These are phyloP conservation scores for Phenganax stokvisi DNA, from an alignment of 92 coral and sea anemone genomes.

Conservation along the genomic window DNA sequence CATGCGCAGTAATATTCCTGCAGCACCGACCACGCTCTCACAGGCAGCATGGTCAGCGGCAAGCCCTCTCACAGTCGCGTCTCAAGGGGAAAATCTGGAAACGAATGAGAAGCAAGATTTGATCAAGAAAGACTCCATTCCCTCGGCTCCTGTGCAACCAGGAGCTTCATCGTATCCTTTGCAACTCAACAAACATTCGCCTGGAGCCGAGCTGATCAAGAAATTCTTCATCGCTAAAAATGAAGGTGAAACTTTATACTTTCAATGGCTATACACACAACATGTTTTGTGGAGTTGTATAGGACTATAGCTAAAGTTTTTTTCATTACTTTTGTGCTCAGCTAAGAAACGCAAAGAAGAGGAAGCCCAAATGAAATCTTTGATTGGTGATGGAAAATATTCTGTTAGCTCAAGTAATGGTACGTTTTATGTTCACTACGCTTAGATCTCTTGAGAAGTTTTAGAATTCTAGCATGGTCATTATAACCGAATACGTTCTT, in stretches of 20 bases:
- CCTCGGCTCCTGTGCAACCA: slow-evolving; percentile 49
- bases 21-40: slow-evolving; percentile 42
- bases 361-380: slow-evolving; percentile 26
- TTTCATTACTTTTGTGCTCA: not conserved
- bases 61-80: slow-evolving; percentile 31
- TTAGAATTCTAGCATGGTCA: not conserved
- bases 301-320: not conserved
- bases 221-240: slow-evolving; percentile 44
- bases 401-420: slow-evolving; percentile 28
- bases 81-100: slow-evolving; percentile 11
- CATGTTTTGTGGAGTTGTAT: not conserved
- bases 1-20: slow-evolving; percentile 45
- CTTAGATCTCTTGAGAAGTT: not conserved
- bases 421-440: not conserved
- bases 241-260: slow-evolving; percentile 15
- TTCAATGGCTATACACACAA: not conserved
- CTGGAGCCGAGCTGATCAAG: slow-evolving; percentile 57
- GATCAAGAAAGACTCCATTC: slow-evolving; percentile 46
- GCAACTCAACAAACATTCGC: slow-evolving; percentile 75
- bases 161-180: slow-evolving; percentile 72
- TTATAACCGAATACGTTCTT: not conserved
- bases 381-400: slow-evolving; percentile 35
- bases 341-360: slow-evolving; percentile 35
- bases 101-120: slow-evolving; percentile 15
- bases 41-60: slow-evolving; percentile 47